A percentile compares a stretch with the other conserved stretches of the same genome.
Evolutionary conservation across 1,140 invertebrate species (phyloP).

Genomic region (Conus betulinus): DNA sequence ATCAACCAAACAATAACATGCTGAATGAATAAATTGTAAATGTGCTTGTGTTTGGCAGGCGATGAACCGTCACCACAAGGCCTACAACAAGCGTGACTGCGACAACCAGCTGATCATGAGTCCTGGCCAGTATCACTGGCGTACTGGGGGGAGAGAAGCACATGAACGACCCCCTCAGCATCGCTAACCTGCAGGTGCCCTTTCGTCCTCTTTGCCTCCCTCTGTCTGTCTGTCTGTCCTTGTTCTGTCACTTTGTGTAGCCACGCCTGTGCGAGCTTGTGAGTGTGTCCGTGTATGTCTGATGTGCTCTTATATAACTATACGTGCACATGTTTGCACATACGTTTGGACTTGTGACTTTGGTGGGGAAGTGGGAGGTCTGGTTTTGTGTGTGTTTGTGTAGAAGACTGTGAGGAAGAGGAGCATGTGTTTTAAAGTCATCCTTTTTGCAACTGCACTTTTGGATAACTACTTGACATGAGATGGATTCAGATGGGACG

Average conservation of each 20-base stretch:
- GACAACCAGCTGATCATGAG: constrained; percentile 90
- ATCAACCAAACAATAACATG: too few relatives aligned
- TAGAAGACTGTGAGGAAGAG: too few relatives aligned
- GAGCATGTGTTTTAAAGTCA: too few relatives aligned
- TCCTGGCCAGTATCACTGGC: constrained; percentile 97
- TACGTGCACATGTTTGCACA: neutral
- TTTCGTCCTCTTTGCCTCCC: neutral
- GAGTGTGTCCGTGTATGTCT: neutral
- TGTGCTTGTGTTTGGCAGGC: constrained; percentile 46
- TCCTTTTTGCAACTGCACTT: too few relatives aligned
- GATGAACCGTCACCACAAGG: constrained; percentile 68
- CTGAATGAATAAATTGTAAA: neutral
- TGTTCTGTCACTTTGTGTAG: neutral
- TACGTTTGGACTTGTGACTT: neutral
- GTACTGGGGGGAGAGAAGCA: constrained; percentile 98
- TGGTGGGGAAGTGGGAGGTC: neutral
- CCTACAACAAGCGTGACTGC: constrained; percentile 66
- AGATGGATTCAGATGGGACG: too few relatives aligned
- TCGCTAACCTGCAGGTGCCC: constrained; percentile 81
- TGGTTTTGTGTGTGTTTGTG: too few relatives aligned
- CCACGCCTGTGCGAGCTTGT: neutral
- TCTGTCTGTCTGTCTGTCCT: neutral
- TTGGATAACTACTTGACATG: too few relatives aligned
- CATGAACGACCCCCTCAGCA: constrained; percentile 95
- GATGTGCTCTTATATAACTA: too few relatives aligned